phyloP scores from a whole-genome alignment of 2,888 invertebrate species.

The Heliconius cydno region DNA sequence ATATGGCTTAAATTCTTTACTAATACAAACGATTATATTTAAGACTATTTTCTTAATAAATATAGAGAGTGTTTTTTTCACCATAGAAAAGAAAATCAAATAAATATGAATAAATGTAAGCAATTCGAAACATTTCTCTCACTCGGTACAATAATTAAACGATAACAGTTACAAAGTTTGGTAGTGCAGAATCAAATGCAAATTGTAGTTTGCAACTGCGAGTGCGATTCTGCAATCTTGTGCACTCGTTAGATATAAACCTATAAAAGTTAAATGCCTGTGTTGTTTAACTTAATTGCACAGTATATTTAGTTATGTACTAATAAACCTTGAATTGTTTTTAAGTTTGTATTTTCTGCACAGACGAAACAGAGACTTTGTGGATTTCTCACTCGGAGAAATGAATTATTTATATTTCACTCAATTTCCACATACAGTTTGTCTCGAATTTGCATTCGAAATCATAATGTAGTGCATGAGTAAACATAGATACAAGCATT shows the following conservation, averaged over 20 bases:
- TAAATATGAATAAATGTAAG: slow-evolving; percentile 13
- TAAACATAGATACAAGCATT: too few species aligned
- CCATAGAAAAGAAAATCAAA: neutral
- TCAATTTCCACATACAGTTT: too few species aligned
- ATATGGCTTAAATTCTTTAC: too few species aligned
- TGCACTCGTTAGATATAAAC: slow-evolving; percentile 33
- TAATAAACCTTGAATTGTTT: neutral
- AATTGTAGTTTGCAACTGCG: slow-evolving; percentile 39
- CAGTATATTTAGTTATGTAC: neutral
- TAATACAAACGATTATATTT: too few species aligned
- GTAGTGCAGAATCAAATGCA: slow-evolving; percentile 29
- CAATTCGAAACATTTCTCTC: slow-evolving; percentile 14
- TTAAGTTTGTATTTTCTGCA: too few species aligned
- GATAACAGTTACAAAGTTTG: slow-evolving; percentile 35
- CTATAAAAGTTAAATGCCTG: slow-evolving; percentile 32
- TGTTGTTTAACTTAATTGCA: neutral
- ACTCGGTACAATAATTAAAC: slow-evolving; percentile 31
- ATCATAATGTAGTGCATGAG: too few species aligned
- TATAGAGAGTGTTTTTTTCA: neutral
- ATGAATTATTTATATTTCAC: too few species aligned
- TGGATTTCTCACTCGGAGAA: too few species aligned
- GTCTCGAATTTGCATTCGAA: too few species aligned
- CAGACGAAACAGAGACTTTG: too few species aligned
- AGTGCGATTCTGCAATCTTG: slow-evolving; percentile 37
- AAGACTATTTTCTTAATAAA: too few species aligned